Conservation (phyloP, 30 jellyfish, hydroid and myxozoan genomes). For the Sanderia malayensis region DNA sequence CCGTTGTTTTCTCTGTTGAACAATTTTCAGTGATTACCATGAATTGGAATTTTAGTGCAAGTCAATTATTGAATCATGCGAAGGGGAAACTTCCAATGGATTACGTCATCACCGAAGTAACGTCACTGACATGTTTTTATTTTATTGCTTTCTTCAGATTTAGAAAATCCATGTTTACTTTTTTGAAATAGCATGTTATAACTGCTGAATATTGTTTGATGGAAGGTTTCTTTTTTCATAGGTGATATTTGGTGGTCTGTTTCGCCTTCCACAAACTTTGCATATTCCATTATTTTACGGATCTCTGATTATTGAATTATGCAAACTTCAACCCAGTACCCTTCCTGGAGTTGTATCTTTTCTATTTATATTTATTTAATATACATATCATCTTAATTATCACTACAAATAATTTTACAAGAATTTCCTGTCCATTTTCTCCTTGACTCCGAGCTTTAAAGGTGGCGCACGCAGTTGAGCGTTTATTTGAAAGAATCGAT, state of each 20-base stretch:
- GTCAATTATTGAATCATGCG: slow-evolving; percentile 73
- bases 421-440: too few species aligned
- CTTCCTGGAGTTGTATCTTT: slow-evolving; percentile 99
- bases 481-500: slow-evolving; percentile 81
- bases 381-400: too few species aligned
- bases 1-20: too few species aligned
- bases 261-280: slow-evolving; percentile 89
- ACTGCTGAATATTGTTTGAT: too few species aligned
- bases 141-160: too few species aligned
- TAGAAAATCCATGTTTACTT: too few species aligned
- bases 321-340: slow-evolving; percentile 78
- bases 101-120: slow-evolving; percentile 84
- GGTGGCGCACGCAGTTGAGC: slow-evolving; percentile 97
- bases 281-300: slow-evolving; percentile 89
- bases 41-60: slow-evolving; percentile 79
- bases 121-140: neutral
- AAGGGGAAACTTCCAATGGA: slow-evolving; percentile 89
- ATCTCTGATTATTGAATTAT: slow-evolving; percentile 83
- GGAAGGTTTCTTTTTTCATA: slow-evolving; percentile 14
- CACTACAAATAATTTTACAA: too few species aligned
- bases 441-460: slow-evolving; percentile 23
- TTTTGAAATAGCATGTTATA: too few species aligned
- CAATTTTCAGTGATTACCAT: too few species aligned
- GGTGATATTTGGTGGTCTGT: slow-evolving; percentile 82
- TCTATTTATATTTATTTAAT: too few species aligned